Percentiles rank a stretch among this genome's conserved stretches.
Evolutionary conservation across 2,113 vertebrate species (phyloP).

Genomic region (Xyliphius kryptos): DNA sequence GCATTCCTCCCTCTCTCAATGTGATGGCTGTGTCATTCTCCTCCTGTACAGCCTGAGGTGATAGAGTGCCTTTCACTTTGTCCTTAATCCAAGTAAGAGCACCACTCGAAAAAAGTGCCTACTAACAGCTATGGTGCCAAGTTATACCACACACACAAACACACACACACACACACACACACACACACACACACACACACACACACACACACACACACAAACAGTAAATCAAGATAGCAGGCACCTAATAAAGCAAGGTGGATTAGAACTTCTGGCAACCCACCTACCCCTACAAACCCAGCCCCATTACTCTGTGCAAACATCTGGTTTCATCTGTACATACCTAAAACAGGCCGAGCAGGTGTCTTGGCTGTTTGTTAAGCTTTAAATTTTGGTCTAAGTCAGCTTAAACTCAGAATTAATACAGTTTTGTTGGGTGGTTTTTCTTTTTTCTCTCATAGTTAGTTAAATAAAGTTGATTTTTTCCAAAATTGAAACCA

Average conservation of each 20-base stretch:
- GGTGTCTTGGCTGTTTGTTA: no score
- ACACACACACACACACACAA: slow-evolving; percentile 12
- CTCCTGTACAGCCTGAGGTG: slow-evolving; percentile 35
- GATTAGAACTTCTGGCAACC: not conserved
- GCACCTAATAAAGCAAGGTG: slow-evolving; percentile 1
- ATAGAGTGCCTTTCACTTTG: slow-evolving; percentile 43
- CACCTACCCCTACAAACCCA: not conserved
- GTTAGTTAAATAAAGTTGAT: no score
- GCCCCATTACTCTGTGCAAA: not conserved
- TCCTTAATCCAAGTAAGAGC: slow-evolving; percentile 47
- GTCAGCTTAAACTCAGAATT: no score
- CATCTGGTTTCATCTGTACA: not conserved
- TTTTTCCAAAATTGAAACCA: no score
- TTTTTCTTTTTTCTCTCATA: no score
- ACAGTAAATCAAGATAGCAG: slow-evolving; percentile 13
- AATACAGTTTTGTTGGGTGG: no score
- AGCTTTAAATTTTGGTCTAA: no score
- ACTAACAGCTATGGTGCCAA: slow-evolving; percentile 30
- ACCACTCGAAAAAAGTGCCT: slow-evolving; percentile 35
- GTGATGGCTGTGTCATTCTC: slow-evolving; percentile 24
- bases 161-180: slow-evolving; percentile 1
- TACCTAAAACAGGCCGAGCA: no score
- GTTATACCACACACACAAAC: not conserved
- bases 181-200: slow-evolving; percentile 7
- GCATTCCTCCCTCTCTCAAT: not conserved